Evolutionary conservation across 2,797 vertebrate species (phyloP), one percentile per base, ranked within the genome.

Genomic region (Artibeus lituratus): DNA sequence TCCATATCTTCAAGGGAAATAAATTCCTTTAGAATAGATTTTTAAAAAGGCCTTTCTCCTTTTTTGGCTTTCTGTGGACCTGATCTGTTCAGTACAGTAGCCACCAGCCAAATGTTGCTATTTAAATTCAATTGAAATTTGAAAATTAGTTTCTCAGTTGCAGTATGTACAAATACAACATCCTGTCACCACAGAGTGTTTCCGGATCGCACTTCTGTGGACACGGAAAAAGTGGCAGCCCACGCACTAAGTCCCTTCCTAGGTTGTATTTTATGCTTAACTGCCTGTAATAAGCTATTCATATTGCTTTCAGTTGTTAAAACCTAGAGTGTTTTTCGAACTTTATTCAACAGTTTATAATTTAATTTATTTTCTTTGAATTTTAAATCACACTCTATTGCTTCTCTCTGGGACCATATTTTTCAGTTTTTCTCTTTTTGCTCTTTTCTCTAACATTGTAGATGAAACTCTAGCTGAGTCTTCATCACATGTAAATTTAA

Each of bases 101-200:
- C 59, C 35, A 59, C 29, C 82, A 81, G 37, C 15, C n/a, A 29
- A 11, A 37, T 37, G 9, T 74, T 32, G 42, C 49, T 90, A 32
- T 65, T 87, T 92, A 74, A 53, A 69, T 39, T 39, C 53, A 85
- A n/a, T 14, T 97, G 84, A 94, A 82, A 65, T 69, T 47, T 67
- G n/a, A 87, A 47, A 73, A 9, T 49, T 69, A 94, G 47, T 57
- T 87, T 24, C 32, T 76, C 29, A 57, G 62, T 53, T 80, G 2
- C 24, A 39, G 65, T 49, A 11, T 67, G 42, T 10, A n/a, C 74
- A 90, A 59, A 82, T 51, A 55, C 24, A 88, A 22, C 77, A 69
- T 62, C 44, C 51, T 59, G 32, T 77, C 42, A 44, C 67, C 47
- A 32, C 35, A 57, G 42, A 96, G 70, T 57, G 55, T 65, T 57